Evolutionary conservation across 2,113 vertebrate genomes (phyloP), one percentile per base, ranked within the genome.

Genomic region (Pogonocichla stellata): DNA sequence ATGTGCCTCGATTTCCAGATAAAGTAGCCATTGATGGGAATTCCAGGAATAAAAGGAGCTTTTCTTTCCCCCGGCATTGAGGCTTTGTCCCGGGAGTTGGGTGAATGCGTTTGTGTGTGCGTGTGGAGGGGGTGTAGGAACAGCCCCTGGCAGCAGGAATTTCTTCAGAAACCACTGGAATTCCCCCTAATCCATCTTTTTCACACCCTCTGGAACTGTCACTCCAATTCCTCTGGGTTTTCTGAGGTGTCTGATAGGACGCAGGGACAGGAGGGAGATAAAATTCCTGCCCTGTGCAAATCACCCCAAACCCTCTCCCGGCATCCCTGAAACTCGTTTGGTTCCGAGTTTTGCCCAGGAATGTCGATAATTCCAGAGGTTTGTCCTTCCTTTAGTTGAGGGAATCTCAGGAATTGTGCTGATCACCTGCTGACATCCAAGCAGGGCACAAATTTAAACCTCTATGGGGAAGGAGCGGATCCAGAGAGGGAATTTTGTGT

Each of bases 21-120:
- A 97, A 97, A 96, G 94, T 95, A 36, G 64, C 92, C 86, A 96
- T 96, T 95, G 95, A 96, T 93, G 92, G 65, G 90, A 80, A 90
- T 85, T 75, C 90, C 31, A 0, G 5, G 50, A 43, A 94, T 97
- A 95, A 97, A 97, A 91, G 85, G 86, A 34, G 74, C 96, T 95
- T 97, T 95, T 96, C 93, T 95, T 93, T 75, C 29, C 29, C 58
- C 58, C 70, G 92, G 95, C 95, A 83, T 16, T 26, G 92, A 34
- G 71, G 77, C 95, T 86, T 95, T 90, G 95, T 92, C 22, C 85
- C 74, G 82, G 80, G 73, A 72, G 79, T 80, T 86, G 54, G 51
- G 90, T 92, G 90, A 89, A 92, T 77, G 86, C 72, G 19, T 57
- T 77, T 80, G 65, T 91, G 92, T 85, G 86, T 16, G 66, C 38